A percentile compares a stretch with the other conserved stretches of the same genome.
These are phyloP conservation scores for Scaptodrosophila lebanonensis DNA, from an alignment of 1,140 invertebrate genomes.

Conservation along the genomic window DNA sequence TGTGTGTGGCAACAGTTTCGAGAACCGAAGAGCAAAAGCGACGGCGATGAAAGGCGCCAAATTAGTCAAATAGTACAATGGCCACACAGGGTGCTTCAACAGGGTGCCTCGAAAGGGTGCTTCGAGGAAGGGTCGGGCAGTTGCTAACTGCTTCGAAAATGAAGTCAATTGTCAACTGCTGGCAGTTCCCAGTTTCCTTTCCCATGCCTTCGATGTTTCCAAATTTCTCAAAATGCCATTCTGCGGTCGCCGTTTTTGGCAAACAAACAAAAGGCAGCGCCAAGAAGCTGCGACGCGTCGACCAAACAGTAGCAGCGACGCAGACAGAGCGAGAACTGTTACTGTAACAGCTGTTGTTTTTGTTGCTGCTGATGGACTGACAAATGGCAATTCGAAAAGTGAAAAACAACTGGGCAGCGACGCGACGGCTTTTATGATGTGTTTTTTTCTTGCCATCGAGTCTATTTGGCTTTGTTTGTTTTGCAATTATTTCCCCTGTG, in stretches of 20 bases:
- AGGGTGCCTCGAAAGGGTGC: constrained; percentile 27
- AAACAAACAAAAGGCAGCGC: constrained; percentile 48
- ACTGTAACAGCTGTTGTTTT: constrained; percentile 11
- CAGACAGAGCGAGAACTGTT: too few species aligned
- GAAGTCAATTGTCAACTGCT: constrained; percentile 6
- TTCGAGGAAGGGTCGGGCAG: constrained; percentile 8
- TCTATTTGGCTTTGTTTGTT: constrained; percentile 40
- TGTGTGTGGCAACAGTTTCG: constrained; percentile 6
- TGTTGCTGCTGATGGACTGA: constrained; percentile 26
- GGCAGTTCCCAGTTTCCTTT: background rate
- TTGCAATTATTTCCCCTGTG: constrained; percentile 67
- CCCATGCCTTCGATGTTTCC: background rate
- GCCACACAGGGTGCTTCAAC: constrained; percentile 9
- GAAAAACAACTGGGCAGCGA: constrained; percentile 35
- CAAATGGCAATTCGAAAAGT: constrained; percentile 40
- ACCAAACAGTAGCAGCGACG: constrained; percentile 5
- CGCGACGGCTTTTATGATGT: constrained; percentile 59
- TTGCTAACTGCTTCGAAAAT: constrained; percentile 18
- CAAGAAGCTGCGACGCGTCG: constrained; percentile 9
- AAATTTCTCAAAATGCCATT: too few species aligned
- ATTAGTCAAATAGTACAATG: constrained; percentile 42
- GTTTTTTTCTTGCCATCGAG: constrained; percentile 16
- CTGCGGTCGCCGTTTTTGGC: constrained; percentile 50
- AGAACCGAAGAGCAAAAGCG: constrained; percentile 25
- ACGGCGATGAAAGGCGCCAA: constrained; percentile 37